Evolutionary conservation across 2,888 invertebrate species (phyloP).

Genomic region (Quadriops clusia): DNA sequence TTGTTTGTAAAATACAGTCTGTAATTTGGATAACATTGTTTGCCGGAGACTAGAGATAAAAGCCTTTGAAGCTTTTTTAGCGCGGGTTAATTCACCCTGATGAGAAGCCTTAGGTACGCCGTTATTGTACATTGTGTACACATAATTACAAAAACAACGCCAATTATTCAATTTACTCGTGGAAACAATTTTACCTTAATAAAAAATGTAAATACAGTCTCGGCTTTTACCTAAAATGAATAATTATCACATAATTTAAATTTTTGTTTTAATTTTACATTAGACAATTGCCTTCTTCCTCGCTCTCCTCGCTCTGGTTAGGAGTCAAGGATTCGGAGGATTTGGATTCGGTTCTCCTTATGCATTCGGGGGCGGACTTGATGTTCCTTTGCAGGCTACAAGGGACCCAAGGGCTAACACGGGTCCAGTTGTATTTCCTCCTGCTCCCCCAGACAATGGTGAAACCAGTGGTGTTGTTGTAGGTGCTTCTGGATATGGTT

Average conservation of each 20-base stretch:
- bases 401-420: slow-evolving; percentile 49
- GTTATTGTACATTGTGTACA: no score
- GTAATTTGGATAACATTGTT: no score
- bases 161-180: no score
- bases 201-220: no score
- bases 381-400: slow-evolving; percentile 36
- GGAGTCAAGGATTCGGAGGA: slow-evolving; percentile 31
- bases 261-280: slow-evolving; percentile 5
- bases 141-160: no score
- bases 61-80: no score
- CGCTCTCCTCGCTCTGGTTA: slow-evolving; percentile 24
- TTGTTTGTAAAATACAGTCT: no score
- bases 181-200: no score
- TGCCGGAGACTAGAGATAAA: no score
- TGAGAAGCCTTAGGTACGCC: no score
- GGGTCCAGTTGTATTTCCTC: slow-evolving; percentile 75
- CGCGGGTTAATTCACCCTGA: no score
- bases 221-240: no score
- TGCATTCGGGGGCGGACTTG: slow-evolving; percentile 38
- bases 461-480: slow-evolving; percentile 68
- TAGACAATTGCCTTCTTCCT: slow-evolving; percentile 17
- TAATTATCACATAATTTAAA: slow-evolving; percentile 1
- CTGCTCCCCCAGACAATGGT: slow-evolving; percentile 51
- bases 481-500: slow-evolving; percentile 76
- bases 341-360: slow-evolving; percentile 37